phyloP scores from a whole-genome alignment of 2,888 invertebrate genomes.

The Pycnomerus fuliginosus region DNA sequence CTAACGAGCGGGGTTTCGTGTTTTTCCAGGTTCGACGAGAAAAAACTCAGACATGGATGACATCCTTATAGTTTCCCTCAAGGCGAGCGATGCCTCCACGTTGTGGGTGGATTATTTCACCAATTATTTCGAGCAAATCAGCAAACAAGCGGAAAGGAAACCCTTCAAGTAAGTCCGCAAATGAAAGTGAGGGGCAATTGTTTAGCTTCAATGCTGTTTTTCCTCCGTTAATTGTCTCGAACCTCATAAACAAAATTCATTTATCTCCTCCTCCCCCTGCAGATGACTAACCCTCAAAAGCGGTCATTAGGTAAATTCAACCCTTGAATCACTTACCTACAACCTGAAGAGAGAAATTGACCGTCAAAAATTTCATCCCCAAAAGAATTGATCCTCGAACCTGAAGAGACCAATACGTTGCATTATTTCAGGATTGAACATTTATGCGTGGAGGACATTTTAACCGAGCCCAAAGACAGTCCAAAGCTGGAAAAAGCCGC shows the following conservation, averaged over 20 bases:
- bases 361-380: no score
- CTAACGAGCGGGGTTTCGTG: no score
- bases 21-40: conserved; percentile 38
- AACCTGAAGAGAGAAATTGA: no score
- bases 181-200: no score
- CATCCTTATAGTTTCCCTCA: conserved; percentile 77
- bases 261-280: no score
- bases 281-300: no score
- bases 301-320: no score
- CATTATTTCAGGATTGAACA: conserved; percentile 68
- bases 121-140: conserved; percentile 81
- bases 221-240: no score
- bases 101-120: conserved; percentile 81
- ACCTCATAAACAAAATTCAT: no score
- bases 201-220: no score
- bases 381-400: background rate
- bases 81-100: conserved; percentile 74
- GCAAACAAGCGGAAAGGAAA: conserved; percentile 72
- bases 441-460: conserved; percentile 68
- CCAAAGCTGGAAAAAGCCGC: conserved; percentile 62
- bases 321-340: no score
- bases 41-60: conserved; percentile 68
- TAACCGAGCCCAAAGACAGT: conserved; percentile 48
- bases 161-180: conserved; percentile 78
- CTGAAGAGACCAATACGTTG: no score